phyloP scores from a whole-genome alignment of 2,888 invertebrate species.

The Homarus gammarus region DNA sequence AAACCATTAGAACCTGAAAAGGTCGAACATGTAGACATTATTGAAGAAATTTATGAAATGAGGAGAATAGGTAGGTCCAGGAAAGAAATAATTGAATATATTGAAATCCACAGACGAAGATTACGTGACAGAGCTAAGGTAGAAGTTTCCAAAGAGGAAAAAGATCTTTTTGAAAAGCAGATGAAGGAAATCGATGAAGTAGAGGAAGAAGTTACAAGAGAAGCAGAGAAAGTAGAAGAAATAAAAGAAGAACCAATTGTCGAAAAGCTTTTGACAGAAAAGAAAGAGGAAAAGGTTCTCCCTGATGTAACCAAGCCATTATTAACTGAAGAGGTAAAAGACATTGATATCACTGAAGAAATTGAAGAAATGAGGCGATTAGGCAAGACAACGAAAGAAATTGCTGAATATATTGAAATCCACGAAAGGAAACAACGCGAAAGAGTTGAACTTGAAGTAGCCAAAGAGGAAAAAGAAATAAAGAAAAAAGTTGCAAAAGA shows the following conservation, averaged over 20 bases:
- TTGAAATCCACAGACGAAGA: too few species aligned
- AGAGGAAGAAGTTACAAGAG: slow-evolving; percentile 37
- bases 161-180: neutral
- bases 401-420: neutral
- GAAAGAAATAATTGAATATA: neutral
- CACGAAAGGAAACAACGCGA: neutral
- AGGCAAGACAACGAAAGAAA: neutral
- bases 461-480: slow-evolving; percentile 64
- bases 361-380: neutral
- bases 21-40: slow-evolving; percentile 41
- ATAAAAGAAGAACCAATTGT: neutral
- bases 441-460: neutral
- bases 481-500: neutral
- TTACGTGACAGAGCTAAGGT: neutral
- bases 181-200: neutral
- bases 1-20: too few species aligned
- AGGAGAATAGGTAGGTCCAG: too few species aligned
- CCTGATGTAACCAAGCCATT: neutral
- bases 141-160: slow-evolving; percentile 43
- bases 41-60: neutral
- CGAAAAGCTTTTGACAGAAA: slow-evolving; percentile 4
- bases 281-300: slow-evolving; percentile 43
- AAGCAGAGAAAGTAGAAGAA: neutral
- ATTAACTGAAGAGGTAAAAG: slow-evolving; percentile 39
- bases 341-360: neutral